Evolutionary conservation across 2,888 invertebrate genomes (phyloP), one percentile per base, ranked within the genome.

Genomic region (Liposcelis brunnea): DNA sequence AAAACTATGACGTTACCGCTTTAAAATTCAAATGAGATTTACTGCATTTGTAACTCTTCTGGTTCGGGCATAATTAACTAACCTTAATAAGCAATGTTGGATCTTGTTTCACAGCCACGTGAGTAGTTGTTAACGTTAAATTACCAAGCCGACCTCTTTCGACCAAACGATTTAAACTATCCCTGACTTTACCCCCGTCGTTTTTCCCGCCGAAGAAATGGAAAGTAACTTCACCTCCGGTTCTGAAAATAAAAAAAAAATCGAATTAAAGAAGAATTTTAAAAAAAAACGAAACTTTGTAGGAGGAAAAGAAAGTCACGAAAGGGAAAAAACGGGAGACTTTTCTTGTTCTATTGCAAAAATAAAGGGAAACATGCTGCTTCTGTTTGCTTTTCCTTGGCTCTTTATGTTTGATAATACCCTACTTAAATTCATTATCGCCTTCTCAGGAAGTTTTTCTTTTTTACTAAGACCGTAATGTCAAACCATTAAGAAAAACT

Each of bases 71-170:
- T 26, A 26, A 26, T 26, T 26, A 26, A 26, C 26, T 26, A 43
- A 54, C 53, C 49, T 49, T 45, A 8, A 52, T 44, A 7, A 47
- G 49, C 2, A 53, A 46, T 4, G 49, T 50, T 14, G 52, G 80
- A 53, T 80, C 78, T 63, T 77, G 78, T 48, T 76, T 73, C 51
- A 81, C 76, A 46, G 75, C 71, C 54, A 78, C 70, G 53, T 75
- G 74, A 48, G 78, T 75, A 1, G 80, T 74, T 21, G 72, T 70
- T 43, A 77, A 59, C 32, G 72, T 70, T 47, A 75, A 66, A 54
- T 75, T 74, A 33, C 70, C 71, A 45, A 75, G 66, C 19, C 71
- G 67, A 34, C 73, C 73, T 32, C 70, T 66, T 52, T 74, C 72
- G 37, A 74, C 72, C 63, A 75, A 68, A 50, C 68, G 64, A 50